Percentiles rank a stretch among this genome's conserved stretches.
Conservation (phyloP, 30 jellyfish, hydroid and myxozoan genomes). For the Nemopilema nomurai region DNA sequence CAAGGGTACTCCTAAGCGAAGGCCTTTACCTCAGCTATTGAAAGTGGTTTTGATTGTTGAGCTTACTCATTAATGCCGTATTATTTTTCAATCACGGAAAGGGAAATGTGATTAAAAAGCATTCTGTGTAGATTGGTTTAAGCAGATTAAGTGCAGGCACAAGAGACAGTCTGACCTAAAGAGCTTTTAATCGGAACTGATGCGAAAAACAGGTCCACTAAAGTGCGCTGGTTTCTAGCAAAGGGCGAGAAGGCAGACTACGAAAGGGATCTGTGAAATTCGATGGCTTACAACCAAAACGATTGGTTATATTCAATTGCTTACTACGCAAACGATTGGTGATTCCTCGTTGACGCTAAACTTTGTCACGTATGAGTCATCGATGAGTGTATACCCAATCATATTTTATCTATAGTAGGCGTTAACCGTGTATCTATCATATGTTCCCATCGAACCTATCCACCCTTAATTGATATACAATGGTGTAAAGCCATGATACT, state of each 20-base stretch:
- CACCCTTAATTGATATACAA: too few relatives aligned
- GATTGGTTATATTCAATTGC: too few relatives aligned
- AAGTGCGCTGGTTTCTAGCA: constrained; percentile 8
- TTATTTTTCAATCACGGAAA: constrained; percentile 45
- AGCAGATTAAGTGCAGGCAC: constrained; percentile 13
- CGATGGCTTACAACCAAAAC: background rate
- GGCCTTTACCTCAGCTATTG: background rate
- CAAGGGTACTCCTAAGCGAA: too few relatives aligned
- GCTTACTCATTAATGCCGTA: constrained; percentile 40
- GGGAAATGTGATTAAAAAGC: constrained; percentile 54
- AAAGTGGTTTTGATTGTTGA: background rate
- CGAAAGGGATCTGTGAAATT: background rate
- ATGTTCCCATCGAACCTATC: too few relatives aligned
- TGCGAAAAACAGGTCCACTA: constrained; percentile 27
- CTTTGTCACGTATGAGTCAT: too few relatives aligned
- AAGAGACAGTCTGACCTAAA: constrained; percentile 21
- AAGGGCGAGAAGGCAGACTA: background rate
- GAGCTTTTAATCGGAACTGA: constrained; percentile 14
- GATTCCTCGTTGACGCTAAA: too few relatives aligned
- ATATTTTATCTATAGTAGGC: too few relatives aligned
- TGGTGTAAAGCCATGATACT: too few relatives aligned
- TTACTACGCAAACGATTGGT: too few relatives aligned
- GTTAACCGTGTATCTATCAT: too few relatives aligned
- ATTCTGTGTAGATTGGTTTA: constrained; percentile 1
- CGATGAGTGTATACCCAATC: too few relatives aligned